Base-by-base conservation (phyloP, 2,888 invertebrate genomes). In the Nemotelus pantherinus region DNA sequence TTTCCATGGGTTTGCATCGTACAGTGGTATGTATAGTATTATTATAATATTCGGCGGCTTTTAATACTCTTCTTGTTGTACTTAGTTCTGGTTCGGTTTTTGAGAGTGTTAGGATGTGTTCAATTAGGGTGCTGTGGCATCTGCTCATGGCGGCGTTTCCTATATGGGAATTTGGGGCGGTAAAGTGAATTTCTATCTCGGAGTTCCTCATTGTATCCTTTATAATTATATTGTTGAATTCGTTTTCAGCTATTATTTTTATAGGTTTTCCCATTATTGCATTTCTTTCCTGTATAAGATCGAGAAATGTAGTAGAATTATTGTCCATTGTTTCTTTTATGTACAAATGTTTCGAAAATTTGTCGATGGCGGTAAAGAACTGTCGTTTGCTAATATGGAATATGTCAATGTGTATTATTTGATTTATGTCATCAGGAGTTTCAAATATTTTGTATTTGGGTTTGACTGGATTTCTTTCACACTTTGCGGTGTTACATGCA, bases 11-110 rank as follows among this genome's bases (percentile, higher is more conserved):
- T 44, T 64, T 64, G 7, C 7, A 4, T 44, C 9, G 10, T 7
- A 25, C 25, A 58, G 58, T 58, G 9, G 65, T 45, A 47, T 65
- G 65, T 44, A 65, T 65, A 3, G 45, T 65, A 10, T 45, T 44
- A 45, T 65, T 65, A 65, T 65, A 65, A 47, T 65, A 10, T 65
- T 65, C 65, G 2, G 65, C 47, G n/a, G 44, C 65, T 45, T 65
- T 65, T 65, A 47, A n/a, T 44, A 48, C 7, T 65, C 47, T 43
- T 65, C 47, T n/a, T 4, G 2, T 25, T 4, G 47, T 65, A 45
- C 47, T 65, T 39, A 65, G 9, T 45, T 65, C 45, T 44, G 44
- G 44, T 9, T 65, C 41, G 44, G 65, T 65, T 45, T 45, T 7
- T 4, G 9, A 25, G 25, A 25, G 25, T 25, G 25, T 25, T 25